Evolutionary conservation across 2,113 vertebrate species (phyloP).

Genomic region (Spermophilus dauricus): DNA sequence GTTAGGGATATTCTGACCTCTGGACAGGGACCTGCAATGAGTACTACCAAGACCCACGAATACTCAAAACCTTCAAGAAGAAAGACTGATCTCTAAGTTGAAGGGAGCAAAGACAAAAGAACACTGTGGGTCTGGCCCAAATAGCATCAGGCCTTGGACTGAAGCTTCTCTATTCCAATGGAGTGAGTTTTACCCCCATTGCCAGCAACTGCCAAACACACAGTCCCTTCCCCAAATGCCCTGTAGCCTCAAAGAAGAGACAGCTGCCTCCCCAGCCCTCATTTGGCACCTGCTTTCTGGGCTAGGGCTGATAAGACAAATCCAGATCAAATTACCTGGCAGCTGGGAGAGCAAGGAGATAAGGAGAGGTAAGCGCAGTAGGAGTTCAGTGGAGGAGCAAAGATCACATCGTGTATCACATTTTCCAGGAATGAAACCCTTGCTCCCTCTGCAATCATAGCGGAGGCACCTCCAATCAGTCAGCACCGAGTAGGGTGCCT

Average conservation of each 20-base stretch:
- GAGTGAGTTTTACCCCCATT: background rate
- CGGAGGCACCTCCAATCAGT: background rate
- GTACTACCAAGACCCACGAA: background rate
- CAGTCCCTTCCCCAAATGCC: constrained; percentile 34
- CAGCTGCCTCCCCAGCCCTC: constrained; percentile 44
- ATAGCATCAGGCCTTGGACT: background rate
- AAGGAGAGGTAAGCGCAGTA: constrained; percentile 13
- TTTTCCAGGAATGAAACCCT: constrained; percentile 48
- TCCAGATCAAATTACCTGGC: constrained; percentile 61
- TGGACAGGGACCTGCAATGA: background rate
- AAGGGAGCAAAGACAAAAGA: background rate
- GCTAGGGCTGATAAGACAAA: constrained; percentile 60
- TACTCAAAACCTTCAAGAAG: background rate
- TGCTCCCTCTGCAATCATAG: background rate
- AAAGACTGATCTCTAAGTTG: background rate
- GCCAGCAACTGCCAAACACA: background rate
- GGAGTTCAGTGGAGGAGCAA: background rate
- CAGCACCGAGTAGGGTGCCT: background rate
- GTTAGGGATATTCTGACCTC: background rate
- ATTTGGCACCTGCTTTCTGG: constrained; percentile 55
- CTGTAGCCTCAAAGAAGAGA: constrained; percentile 50
- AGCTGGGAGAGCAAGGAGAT: constrained; percentile 48
- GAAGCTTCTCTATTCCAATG: background rate
- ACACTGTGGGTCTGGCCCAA: background rate
- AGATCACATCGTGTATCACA: background rate